Base-by-base conservation (phyloP, 1,140 invertebrate genomes). In the Cyrtorhinus lividipennis region DNA sequence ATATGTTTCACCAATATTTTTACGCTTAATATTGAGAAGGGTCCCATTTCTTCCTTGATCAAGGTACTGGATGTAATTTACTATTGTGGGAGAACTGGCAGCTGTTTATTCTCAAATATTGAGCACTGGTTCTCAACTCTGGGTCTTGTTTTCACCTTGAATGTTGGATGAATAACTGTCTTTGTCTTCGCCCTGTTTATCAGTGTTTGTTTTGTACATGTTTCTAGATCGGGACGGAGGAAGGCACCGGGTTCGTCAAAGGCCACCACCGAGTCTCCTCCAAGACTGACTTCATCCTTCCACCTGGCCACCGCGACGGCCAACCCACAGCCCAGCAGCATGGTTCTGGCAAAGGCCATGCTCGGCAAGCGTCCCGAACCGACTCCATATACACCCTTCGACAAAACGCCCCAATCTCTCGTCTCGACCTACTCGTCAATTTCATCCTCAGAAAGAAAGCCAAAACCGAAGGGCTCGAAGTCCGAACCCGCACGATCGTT, bases 341-440 rank as follows among this genome's bases (percentile, higher is more conserved):
- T 27, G 48, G 38, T n/a, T 44, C 38, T 44, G 63, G 62, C 60
- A 72, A 73, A 56, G 79, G 79, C 0, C 81, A 83, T 68, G 79
- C 79, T 1, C 71, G 81, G 10, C 79, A 82, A 68, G 80, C 80
- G 0, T 82, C 80, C 13, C 73, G 88, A 60, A 88, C 88, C 0
- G 89, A 93, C 70, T 91, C 88, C 22, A 88, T 92, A 63, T 93
- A 92, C 71, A 93, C 90, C 1, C 79, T 93, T 66, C 78, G 88
- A 62, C 80, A 86, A 58, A 81, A 79, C 24, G 83, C 80, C 3
- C 81, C 79, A 1, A 81, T 84, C 10, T 79, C 84, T 0, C 79
- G 82, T 69, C 87, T 85, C 83, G 58, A 62, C 27, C 79, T 81
- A 59, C 72, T 81, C 0, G 76, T 83, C 68, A 81, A 78, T 67